phyloP scores from a whole-genome alignment of 2,113 vertebrate species.

The Sinocyclocheilus anophthalmus region DNA sequence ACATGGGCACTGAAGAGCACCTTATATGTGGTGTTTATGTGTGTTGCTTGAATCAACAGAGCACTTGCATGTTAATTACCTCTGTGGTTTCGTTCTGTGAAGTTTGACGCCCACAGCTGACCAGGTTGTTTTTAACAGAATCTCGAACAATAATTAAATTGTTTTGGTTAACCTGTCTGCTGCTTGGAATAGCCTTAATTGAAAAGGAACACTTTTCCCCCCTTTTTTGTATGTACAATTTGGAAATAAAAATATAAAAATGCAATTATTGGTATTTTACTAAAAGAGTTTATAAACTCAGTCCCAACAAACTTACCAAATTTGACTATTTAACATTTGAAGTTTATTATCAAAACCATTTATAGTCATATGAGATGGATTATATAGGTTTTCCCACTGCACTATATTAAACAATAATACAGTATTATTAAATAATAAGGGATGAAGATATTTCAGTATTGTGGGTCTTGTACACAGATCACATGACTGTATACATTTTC shows the following conservation, averaged over 20 bases:
- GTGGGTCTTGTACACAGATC: too few relatives aligned
- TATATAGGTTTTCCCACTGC: not conserved
- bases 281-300: not conserved
- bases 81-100: constrained; percentile 38
- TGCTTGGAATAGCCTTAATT: not conserved
- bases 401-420: not conserved
- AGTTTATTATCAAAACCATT: not conserved
- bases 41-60: constrained; percentile 11
- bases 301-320: not conserved
- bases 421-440: not conserved
- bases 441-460: not conserved
- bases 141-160: not conserved
- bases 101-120: constrained; percentile 27
- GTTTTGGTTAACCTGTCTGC: constrained; percentile 2
- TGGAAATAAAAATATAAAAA: not conserved
- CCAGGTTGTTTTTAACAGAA: not conserved
- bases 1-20: constrained; percentile 9
- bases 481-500: too few relatives aligned
- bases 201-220: not conserved
- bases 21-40: not conserved
- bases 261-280: not conserved
- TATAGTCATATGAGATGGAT: not conserved
- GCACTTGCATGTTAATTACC: constrained; percentile 43
- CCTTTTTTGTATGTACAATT: not conserved
- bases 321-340: not conserved